Conservation (phyloP, 30 jellyfish, hydroid and myxozoan species). For the Pseudorhiza aurosa region DNA sequence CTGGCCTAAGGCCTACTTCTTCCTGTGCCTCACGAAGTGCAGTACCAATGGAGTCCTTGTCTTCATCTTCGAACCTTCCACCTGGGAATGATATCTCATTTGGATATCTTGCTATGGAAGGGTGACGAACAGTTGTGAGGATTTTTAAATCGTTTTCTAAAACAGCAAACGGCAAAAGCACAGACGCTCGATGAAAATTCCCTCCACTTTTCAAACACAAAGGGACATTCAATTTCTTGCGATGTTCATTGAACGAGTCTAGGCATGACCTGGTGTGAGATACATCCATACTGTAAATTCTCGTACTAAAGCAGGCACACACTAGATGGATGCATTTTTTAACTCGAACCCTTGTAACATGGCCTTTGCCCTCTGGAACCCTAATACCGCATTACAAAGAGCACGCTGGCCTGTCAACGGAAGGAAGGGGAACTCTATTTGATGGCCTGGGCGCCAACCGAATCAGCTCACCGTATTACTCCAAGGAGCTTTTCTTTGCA, state of each 20-base stretch:
- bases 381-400: too few species aligned
- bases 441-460: too few species aligned
- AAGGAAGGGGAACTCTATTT: too few species aligned
- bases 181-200: conserved; percentile 7
- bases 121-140: conserved; percentile 29
- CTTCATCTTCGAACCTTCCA: conserved; percentile 38
- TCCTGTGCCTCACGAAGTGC: conserved; percentile 54
- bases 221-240: not conserved
- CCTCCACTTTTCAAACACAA: not conserved
- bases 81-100: conserved; percentile 61
- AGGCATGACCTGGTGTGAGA: not conserved
- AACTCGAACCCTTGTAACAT: too few species aligned
- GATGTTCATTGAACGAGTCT: not conserved
- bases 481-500: too few species aligned
- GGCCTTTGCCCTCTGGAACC: too few species aligned
- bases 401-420: too few species aligned
- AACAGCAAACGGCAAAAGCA: conserved; percentile 32
- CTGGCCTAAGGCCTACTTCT: conserved; percentile 36
- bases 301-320: not conserved
- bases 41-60: conserved; percentile 10
- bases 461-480: too few species aligned
- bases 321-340: not conserved
- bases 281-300: not conserved
- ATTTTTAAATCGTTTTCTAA: conserved; percentile 2
- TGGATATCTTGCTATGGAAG: not conserved